Percentiles rank a stretch among this genome's conserved stretches.
These are phyloP conservation scores for Peromyscus polionotus DNA, from an alignment of 2,113 vertebrate species.

Conservation along the genomic window DNA sequence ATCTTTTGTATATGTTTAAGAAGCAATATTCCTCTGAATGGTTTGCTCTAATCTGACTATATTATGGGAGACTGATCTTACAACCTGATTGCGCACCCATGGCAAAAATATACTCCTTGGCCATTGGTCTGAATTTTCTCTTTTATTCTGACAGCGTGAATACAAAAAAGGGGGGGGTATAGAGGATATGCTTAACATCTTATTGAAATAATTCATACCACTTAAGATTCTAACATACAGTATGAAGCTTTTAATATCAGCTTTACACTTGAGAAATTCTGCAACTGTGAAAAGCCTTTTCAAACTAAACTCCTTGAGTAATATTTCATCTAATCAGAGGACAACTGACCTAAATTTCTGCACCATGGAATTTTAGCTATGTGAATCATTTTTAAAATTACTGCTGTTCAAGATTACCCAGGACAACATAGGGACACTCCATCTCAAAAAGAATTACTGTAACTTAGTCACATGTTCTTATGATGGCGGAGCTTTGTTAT, in stretches of 20 bases:
- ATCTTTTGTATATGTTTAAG: not conserved
- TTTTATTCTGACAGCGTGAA: constrained; percentile 38
- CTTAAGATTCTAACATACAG: constrained; percentile 37
- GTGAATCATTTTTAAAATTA: constrained; percentile 58
- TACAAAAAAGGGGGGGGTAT: constrained; percentile 9
- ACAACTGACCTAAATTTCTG: constrained; percentile 67
- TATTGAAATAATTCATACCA: constrained; percentile 58
- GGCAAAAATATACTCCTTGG: constrained; percentile 34
- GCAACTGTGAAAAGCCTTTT: constrained; percentile 59
- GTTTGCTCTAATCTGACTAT: constrained; percentile 36
- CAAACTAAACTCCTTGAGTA: constrained; percentile 61
- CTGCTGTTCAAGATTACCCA: not conserved
- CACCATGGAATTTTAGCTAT: constrained; percentile 45
- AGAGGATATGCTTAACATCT: not conserved
- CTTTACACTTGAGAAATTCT: constrained; percentile 69
- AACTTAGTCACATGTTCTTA: constrained; percentile 47
- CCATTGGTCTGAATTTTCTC: constrained; percentile 1
- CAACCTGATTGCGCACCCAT: constrained; percentile 17
- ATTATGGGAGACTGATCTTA: constrained; percentile 15
- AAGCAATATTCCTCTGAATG: constrained; percentile 31
- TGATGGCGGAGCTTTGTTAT: not conserved
- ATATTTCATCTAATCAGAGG: constrained; percentile 63
- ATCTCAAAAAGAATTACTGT: not conserved
- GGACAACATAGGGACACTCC: not conserved
- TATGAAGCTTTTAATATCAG: constrained; percentile 58